Percentiles rank a stretch among this genome's conserved stretches.
Conservation (phyloP, 1,140 invertebrate species). For the Muscidifurax raptorellus region DNA sequence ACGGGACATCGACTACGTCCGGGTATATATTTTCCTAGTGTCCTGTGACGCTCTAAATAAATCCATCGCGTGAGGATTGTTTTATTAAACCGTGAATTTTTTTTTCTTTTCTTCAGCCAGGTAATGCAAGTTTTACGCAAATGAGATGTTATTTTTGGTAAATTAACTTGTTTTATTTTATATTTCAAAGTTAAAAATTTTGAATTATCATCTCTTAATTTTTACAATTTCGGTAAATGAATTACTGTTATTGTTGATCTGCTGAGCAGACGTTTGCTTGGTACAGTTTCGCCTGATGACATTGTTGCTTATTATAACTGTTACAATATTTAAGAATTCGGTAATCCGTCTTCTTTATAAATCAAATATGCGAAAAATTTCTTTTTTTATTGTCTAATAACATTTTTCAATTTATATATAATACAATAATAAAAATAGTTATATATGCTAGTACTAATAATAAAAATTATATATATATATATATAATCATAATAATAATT, state of each 20-base stretch:
- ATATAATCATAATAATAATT: constrained; percentile 26
- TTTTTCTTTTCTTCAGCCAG: no score
- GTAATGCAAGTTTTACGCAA: no score
- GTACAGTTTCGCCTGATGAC: no score
- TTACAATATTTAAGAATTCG: not conserved
- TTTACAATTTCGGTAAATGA: no score
- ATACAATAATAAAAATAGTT: constrained; percentile 41
- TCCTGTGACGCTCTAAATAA: not conserved
- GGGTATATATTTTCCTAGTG: not conserved
- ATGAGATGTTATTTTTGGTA: not conserved
- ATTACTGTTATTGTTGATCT: no score
- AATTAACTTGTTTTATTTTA: not conserved
- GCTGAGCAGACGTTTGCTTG: no score
- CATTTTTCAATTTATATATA: constrained; percentile 20
- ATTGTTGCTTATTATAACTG: no score
- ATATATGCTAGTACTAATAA: constrained; percentile 16
- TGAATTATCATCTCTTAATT: no score
- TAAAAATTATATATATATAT: constrained; percentile 34
- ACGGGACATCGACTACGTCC: not conserved
- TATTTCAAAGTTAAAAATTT: not conserved
- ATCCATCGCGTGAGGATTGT: no score
- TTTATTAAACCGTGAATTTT: no score
- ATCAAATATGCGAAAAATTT: not conserved
- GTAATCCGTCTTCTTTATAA: not conserved
- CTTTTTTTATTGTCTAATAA: constrained; percentile 29